Evolutionary conservation across 2,888 invertebrate species (phyloP).

Genomic region (Polymixis flavicincta): DNA sequence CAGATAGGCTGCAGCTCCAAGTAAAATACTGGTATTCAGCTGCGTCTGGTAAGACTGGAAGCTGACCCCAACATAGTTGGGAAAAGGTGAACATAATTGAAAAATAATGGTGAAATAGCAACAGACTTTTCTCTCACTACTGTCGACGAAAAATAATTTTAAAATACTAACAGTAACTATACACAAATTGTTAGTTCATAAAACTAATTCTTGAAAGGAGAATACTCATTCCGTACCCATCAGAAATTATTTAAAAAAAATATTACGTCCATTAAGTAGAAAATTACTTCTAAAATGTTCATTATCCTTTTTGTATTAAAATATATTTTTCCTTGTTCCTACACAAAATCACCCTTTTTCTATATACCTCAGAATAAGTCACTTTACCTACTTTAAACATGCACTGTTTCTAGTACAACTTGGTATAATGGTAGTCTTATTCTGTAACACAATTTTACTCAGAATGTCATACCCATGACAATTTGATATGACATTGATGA

Average conservation of each 20-base stretch:
- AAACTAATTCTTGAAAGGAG: slow-evolving; percentile 17
- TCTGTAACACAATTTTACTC: neutral
- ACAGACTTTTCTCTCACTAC: slow-evolving; percentile 11
- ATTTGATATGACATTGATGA: neutral
- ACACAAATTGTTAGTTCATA: slow-evolving; percentile 15
- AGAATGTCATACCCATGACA: neutral
- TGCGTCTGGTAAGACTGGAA: neutral
- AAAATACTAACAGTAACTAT: slow-evolving; percentile 15
- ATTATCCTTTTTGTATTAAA: neutral
- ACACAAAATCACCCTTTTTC: neutral
- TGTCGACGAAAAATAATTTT: slow-evolving; percentile 34
- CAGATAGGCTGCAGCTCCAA: neutral
- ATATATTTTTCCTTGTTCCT: neutral
- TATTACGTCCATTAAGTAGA: neutral
- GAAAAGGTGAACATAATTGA: neutral
- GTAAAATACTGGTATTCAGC: neutral
- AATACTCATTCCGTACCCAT: neutral
- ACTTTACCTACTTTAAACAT: neutral
- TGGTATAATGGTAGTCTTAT: neutral
- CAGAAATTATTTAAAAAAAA: neutral
- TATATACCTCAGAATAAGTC: slow-evolving; percentile 3
- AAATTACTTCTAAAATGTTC: neutral
- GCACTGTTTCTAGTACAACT: neutral
- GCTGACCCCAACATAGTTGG: neutral
- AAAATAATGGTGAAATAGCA: slow-evolving; percentile 14